Base-by-base conservation (phyloP, 2,888 invertebrate species). In the Yponomeuta sedellus region DNA sequence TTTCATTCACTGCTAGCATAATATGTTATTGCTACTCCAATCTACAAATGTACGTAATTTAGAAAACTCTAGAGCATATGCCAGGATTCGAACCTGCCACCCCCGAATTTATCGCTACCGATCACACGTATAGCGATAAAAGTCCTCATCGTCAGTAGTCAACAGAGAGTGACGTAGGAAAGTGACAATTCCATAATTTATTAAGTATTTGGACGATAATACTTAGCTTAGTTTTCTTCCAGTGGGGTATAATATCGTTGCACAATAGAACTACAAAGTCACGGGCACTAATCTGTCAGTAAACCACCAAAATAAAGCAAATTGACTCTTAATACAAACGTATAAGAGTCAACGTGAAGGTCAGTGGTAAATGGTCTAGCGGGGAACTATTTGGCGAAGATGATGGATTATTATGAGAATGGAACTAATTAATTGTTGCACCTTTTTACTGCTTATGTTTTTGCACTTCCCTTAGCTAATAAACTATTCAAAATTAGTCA, bases 181-280 rank as follows among this genome's bases (percentile, higher is more conserved):
- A 34, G 34, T 34, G 34, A 34, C 34, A 34, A 8, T 8, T 34
- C 5, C 34, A 34, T 34, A 34, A 8, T 34, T 1, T 1, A 34
- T 34, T n/a, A 3, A 34, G 5, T 34, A 34, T 8, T 5, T 5
- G 8, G 34, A 34, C 8, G 34, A 2, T 34, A 34, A 34, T 34
- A 34, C 34, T 34, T 34, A 6, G 5, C 34, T 34, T 34, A 34
- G 59, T 25, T 59, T 59, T 25, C 25, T 59, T 4, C 22, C 12
- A 59, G 11, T 22, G 22, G 20, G 12, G 20, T 59, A n/a, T 22
- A 22, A 19, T 59, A 6, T 12, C 25, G 59, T 20, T 20, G 44
- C 22, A 63, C 44, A 63, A 63, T 63, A 22, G 22, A 63, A 63
- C 19, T 62, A 62, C 62, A 39, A 25, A 62, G 62, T 62, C 62